Evolutionary conservation across 1,140 invertebrate species (phyloP).

Genomic region (Aphelenchoides avenae): DNA sequence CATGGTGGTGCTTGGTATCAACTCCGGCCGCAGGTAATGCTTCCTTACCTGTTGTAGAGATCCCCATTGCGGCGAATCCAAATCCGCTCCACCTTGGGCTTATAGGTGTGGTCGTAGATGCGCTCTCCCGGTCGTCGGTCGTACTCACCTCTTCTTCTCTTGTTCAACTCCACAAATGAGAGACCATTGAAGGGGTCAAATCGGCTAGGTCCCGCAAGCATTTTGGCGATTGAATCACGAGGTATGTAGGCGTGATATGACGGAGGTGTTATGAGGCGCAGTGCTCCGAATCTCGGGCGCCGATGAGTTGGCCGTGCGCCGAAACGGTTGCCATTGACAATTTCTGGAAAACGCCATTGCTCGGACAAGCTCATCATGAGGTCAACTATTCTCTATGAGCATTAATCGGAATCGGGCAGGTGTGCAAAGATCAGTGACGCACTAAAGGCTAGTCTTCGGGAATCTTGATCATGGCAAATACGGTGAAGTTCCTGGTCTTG

Average conservation of each 20-base stretch:
- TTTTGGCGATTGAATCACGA: too few relatives aligned
- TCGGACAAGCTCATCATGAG: too few relatives aligned
- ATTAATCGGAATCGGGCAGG: neutral
- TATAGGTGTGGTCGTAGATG: neutral
- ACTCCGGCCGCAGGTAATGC: too few relatives aligned
- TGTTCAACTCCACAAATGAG: slow-evolving; percentile 16
- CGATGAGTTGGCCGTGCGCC: too few relatives aligned
- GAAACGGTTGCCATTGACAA: too few relatives aligned
- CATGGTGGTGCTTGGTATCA: too few relatives aligned
- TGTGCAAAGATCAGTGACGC: neutral
- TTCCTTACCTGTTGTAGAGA: neutral
- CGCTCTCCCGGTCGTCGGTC: neutral
- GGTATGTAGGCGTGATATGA: too few relatives aligned
- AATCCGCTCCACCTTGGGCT: neutral
- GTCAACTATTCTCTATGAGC: too few relatives aligned
- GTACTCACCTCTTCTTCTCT: neutral
- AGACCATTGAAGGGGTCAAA: slow-evolving; percentile 19
- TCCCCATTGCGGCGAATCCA: slow-evolving; percentile 17
- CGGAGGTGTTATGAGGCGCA: too few relatives aligned
- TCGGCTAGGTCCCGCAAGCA: slow-evolving; percentile 11
- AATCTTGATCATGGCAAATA: neutral
- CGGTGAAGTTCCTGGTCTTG: neutral
- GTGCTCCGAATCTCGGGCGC: too few relatives aligned
- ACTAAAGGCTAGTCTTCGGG: neutral
- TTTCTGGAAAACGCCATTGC: too few relatives aligned